Evolutionary conservation across 2,797 vertebrate species (phyloP).

Genomic region (Danio jaintianensis): DNA sequence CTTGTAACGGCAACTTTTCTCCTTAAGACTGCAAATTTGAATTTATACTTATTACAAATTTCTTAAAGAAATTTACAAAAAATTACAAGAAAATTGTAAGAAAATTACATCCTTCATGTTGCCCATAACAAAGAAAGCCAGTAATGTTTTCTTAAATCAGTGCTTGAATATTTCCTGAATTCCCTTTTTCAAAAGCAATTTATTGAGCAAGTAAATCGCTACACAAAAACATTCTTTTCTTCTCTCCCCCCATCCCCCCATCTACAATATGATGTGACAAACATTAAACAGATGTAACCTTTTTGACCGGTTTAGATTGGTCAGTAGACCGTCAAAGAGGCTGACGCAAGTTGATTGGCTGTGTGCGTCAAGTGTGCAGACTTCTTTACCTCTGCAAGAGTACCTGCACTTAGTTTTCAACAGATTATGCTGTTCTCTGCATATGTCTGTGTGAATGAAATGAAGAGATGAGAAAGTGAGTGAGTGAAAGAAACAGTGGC

Average conservation of each 20-base stretch:
- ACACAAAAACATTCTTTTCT: background rate
- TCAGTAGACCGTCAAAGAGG: slow-evolving; percentile 20
- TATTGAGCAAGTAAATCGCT: background rate
- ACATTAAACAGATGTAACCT: background rate
- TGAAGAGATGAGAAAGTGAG: background rate
- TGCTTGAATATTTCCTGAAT: slow-evolving; percentile 5
- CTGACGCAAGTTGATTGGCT: slow-evolving; percentile 37
- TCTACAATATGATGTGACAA: background rate
- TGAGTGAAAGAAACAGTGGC: background rate
- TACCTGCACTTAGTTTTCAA: slow-evolving; percentile 30
- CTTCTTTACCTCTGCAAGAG: slow-evolving; percentile 36
- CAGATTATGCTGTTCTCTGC: slow-evolving; percentile 14
- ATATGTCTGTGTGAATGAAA: slow-evolving; percentile 19
- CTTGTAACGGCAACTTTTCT: background rate
- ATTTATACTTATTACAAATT: no score
- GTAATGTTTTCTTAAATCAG: background rate
- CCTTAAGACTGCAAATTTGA: background rate
- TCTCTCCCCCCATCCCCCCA: no score
- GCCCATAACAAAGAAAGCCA: background rate
- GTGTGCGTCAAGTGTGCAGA: slow-evolving; percentile 47
- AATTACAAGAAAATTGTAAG: no score
- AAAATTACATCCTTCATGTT: no score
- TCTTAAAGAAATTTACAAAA: no score
- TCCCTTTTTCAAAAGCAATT: background rate
- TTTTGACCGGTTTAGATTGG: slow-evolving; percentile 28